A percentile compares a stretch with the other conserved stretches of the same genome.
phyloP scores from a whole-genome alignment of 2,888 invertebrate genomes.

The Drosophila barbarae region DNA sequence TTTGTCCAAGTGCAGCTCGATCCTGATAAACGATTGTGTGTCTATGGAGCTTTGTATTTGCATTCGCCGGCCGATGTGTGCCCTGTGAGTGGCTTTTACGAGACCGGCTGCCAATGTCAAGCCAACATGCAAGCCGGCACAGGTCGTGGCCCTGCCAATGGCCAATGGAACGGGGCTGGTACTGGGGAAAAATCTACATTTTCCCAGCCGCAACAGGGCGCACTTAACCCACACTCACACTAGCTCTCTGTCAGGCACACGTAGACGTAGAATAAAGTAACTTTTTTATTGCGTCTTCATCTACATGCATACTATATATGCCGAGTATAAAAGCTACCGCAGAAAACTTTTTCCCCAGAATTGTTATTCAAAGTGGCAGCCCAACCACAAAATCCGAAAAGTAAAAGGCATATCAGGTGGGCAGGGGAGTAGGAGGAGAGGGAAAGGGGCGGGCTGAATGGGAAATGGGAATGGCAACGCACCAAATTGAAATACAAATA shows the following conservation, averaged over 20 bases:
- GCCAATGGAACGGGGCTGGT: constrained; percentile 4
- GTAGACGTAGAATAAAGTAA: constrained; percentile 67
- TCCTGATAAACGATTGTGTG: constrained; percentile 39
- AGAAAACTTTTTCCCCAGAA: constrained; percentile 61
- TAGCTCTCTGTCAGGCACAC: constrained; percentile 43
- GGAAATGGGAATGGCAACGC: constrained; percentile 35
- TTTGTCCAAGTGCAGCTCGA: constrained; percentile 14
- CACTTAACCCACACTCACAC: constrained; percentile 53
- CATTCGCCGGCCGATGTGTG: constrained; percentile 42
- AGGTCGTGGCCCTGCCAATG: constrained; percentile 30
- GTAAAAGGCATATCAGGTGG: constrained; percentile 52
- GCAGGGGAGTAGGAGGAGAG: background rate
- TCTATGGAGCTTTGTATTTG: constrained; percentile 57
- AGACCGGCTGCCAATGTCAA: constrained; percentile 57
- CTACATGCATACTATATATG: constrained; percentile 35
- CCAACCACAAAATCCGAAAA: constrained; percentile 51
- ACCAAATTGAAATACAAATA: constrained; percentile 67
- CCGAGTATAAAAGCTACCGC: constrained; percentile 51
- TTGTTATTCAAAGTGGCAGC: constrained; percentile 71
- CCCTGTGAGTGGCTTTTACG: constrained; percentile 57
- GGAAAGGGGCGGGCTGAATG: constrained; percentile 8
- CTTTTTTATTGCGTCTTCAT: constrained; percentile 70
- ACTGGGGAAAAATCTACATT: constrained; percentile 62
- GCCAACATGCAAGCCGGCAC: constrained; percentile 49
- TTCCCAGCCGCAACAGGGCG: constrained; percentile 63